Base-by-base conservation (phyloP, 2,113 vertebrate genomes). In the Heterochromis multidens region DNA sequence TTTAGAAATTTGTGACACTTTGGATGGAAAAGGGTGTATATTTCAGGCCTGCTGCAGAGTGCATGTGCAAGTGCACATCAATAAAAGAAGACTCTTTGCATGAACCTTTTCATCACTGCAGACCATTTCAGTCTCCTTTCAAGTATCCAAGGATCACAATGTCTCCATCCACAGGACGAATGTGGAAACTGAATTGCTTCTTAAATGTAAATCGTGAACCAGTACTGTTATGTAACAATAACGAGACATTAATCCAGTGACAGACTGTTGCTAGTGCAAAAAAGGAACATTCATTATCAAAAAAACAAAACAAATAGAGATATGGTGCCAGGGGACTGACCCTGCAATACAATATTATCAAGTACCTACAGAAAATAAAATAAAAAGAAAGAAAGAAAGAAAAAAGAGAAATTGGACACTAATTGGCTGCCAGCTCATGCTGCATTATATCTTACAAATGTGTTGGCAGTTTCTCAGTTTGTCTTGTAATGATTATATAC, bases 101-200 rank as follows among this genome's bases (percentile, higher is more conserved):
- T 7, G 27, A 74, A 54, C 46, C 46, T 19, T 74, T 77, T 57
- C 31, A 60, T 5, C 27, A 29, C 6, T 3, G 57, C n/a, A 27
- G 43, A 60, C n/a, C 27, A 72, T 49, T 76, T 83, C 25, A 61
- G n/a, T 35, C 5, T 61, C 29, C 33, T 43, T 59, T 54, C 7
- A 33, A 12, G 43, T 72, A 29, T 10, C 77, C 7, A 3, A 70
- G 27, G 21, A 52, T 11, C 58, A 83, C 79, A 90, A 80, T 90
- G 85, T 7, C 85, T 87, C 89, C 89, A 91, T 52, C 90, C 65
- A 83, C 77, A 62, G 91, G 92, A n/a, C 57, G 77, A n/a, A 31
- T 21, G 27, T 31, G 62, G 89, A 62, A 92, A 89, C 7, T 87
- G 56, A 23, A 74, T 35, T 5, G 17, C 43, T 29, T 33, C 2